Conservation (phyloP, 1,140 invertebrate genomes). For the Prorops nasuta region DNA sequence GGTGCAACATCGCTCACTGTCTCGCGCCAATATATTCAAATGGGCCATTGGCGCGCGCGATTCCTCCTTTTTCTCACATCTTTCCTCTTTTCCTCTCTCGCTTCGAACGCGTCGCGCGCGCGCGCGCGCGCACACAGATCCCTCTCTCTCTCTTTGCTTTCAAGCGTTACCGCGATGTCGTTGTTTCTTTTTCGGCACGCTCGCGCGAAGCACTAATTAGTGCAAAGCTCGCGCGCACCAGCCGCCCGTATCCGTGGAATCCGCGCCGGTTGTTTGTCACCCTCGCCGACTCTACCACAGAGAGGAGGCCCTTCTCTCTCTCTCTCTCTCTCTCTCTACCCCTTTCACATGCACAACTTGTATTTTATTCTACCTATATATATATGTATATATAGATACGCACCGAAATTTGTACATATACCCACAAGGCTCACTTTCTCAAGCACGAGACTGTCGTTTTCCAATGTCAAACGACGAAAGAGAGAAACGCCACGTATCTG, state of each 20-base stretch:
- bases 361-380: too few relatives aligned
- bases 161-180: constrained; percentile 12
- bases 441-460: too few relatives aligned
- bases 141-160: constrained; percentile 15
- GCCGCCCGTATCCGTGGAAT: constrained; percentile 45
- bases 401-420: too few relatives aligned
- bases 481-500: too few relatives aligned
- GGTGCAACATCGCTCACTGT: constrained; percentile 54
- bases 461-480: too few relatives aligned
- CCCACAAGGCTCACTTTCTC: too few relatives aligned
- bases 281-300: constrained; percentile 27
- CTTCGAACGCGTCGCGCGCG: background rate
- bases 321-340: background rate
- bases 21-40: constrained; percentile 46
- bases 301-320: constrained; percentile 21
- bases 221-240: constrained; percentile 37
- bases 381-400: too few relatives aligned
- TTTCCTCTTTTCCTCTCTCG: background rate
- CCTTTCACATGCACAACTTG: too few relatives aligned
- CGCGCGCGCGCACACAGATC: background rate
- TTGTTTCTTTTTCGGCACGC: constrained; percentile 32
- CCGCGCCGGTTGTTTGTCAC: constrained; percentile 48
- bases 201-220: constrained; percentile 48
- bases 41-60: constrained; percentile 31
- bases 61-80: constrained; percentile 14